phyloP scores from a whole-genome alignment of 2,113 vertebrate genomes.

The Labrus mixtus region DNA sequence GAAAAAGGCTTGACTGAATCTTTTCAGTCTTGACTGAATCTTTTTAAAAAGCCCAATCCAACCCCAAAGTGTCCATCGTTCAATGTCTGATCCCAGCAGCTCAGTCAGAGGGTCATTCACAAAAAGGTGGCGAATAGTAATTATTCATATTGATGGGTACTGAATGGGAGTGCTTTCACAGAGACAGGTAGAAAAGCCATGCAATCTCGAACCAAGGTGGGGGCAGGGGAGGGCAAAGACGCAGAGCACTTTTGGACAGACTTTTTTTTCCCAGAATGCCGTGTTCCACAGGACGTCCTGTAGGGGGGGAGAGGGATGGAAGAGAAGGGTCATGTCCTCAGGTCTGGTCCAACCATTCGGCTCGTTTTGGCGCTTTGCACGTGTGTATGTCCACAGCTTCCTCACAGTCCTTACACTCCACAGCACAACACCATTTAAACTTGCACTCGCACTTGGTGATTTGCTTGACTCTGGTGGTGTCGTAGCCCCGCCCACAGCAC shows the following conservation, averaged over 20 bases:
- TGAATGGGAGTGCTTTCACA: constrained; percentile 87
- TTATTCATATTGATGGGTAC: constrained; percentile 76
- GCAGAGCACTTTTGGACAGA: constrained; percentile 80
- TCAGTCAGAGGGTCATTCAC: constrained; percentile 59
- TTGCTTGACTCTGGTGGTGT: constrained; percentile 92
- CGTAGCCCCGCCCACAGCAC: constrained; percentile 98
- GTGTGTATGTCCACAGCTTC: constrained; percentile 96
- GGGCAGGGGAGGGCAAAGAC: constrained; percentile 61
- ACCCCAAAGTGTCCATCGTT: constrained; percentile 55
- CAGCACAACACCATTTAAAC: constrained; percentile 96
- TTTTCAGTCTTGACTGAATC: constrained; percentile 48
- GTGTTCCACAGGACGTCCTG: constrained; percentile 79
- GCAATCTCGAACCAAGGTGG: constrained; percentile 80
- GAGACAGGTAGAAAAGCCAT: constrained; percentile 90
- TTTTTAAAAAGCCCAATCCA: constrained; percentile 50
- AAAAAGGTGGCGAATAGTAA: constrained; percentile 80
- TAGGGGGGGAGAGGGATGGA: constrained; percentile 68
- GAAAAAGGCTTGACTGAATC: constrained; percentile 49
- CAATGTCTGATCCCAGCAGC: constrained; percentile 53
- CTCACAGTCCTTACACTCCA: constrained; percentile 96
- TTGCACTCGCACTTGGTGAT: constrained; percentile 96
- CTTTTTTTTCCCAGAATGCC: constrained; percentile 86
- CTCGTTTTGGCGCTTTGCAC: constrained; percentile 95
- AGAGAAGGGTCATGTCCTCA: constrained; percentile 78
- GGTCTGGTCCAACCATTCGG: constrained; percentile 95